Percentiles rank a stretch among this genome's conserved stretches.
phyloP scores from a whole-genome alignment of 2,888 invertebrate species.

The Drosophila percnosoma region DNA sequence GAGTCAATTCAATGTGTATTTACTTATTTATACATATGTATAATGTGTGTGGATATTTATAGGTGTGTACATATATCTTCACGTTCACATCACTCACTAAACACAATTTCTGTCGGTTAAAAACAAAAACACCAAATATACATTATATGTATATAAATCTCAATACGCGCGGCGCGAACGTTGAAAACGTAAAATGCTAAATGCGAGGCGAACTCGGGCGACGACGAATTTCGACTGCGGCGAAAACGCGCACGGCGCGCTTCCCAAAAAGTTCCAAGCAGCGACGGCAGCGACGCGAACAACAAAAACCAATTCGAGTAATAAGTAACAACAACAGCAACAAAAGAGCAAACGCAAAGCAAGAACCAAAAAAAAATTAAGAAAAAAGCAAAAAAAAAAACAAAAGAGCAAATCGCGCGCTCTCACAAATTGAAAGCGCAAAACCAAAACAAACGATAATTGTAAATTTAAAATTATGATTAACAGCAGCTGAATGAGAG shows the following conservation, averaged over 20 bases:
- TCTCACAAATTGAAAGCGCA: constrained; percentile 73
- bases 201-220: constrained; percentile 71
- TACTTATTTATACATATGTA: constrained; percentile 44
- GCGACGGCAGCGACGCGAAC: constrained; percentile 32
- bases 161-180: constrained; percentile 43
- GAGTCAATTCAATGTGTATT: constrained; percentile 37
- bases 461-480: constrained; percentile 80
- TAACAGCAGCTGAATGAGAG: constrained; percentile 45
- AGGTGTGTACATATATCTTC: constrained; percentile 47
- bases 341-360: constrained; percentile 39
- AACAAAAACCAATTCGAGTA: constrained; percentile 43
- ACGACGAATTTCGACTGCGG: constrained; percentile 78
- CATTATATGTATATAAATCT: constrained; percentile 35
- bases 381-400: constrained; percentile 25
- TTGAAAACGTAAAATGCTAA: constrained; percentile 56
- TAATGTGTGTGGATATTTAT: constrained; percentile 19
- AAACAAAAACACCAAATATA: constrained; percentile 33
- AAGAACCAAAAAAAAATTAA: constrained; percentile 28
- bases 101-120: constrained; percentile 51
- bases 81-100: constrained; percentile 54
- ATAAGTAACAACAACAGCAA: constrained; percentile 50
- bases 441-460: constrained; percentile 78
- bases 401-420: constrained; percentile 61
- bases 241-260: constrained; percentile 63
- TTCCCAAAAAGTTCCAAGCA: constrained; percentile 54